These are phyloP conservation scores for Chloebia gouldiae DNA, from an alignment of 2,113 vertebrate genomes.

Conservation along the genomic window DNA sequence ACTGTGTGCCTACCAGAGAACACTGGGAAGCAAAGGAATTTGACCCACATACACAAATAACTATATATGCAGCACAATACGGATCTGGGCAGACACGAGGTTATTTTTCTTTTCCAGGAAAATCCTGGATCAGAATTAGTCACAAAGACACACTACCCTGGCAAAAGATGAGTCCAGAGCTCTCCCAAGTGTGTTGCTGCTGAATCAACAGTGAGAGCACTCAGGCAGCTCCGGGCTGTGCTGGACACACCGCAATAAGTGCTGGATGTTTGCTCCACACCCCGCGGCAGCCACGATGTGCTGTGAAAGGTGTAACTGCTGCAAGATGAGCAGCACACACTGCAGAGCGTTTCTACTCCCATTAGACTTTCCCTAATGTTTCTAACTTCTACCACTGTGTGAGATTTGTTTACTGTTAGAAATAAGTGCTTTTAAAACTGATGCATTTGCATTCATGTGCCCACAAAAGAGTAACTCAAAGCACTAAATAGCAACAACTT, in stretches of 20 bases:
- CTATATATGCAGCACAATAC: background rate
- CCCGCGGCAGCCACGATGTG: background rate
- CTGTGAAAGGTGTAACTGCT: background rate
- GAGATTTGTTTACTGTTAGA: background rate
- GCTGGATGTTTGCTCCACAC: background rate
- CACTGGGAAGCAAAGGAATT: background rate
- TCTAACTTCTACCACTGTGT: background rate
- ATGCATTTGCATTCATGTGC: background rate
- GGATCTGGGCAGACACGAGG: background rate
- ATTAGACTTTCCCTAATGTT: background rate
- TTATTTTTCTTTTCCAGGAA: slow-evolving; percentile 36
- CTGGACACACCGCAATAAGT: background rate
- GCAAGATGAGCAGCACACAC: background rate
- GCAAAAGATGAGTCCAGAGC: slow-evolving; percentile 49
- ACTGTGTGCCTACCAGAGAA: background rate
- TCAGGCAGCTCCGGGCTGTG: background rate
- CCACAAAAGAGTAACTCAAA: background rate
- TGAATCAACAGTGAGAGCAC: slow-evolving; percentile 20
- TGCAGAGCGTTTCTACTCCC: background rate
- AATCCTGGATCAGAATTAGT: slow-evolving; percentile 19
- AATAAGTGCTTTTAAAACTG: background rate
- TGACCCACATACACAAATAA: background rate
- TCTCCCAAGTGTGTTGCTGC: slow-evolving; percentile 44
- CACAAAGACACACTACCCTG: background rate
- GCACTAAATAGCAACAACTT: background rate